A percentile compares a stretch with the other conserved stretches of the same genome.
phyloP scores from a whole-genome alignment of 2,888 invertebrate species.

The Lottia scabra region DNA sequence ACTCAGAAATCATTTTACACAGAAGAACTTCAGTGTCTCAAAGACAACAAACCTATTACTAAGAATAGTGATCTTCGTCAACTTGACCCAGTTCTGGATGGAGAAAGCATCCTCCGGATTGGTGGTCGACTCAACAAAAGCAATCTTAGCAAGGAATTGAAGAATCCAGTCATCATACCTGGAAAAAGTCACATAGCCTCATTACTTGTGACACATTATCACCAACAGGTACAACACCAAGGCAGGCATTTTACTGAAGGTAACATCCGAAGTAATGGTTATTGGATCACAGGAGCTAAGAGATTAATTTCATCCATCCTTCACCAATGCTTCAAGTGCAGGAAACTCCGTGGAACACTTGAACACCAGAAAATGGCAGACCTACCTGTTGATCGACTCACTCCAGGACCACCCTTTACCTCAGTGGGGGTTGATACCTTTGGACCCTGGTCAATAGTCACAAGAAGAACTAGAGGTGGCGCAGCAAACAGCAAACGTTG shows the following conservation, averaged over 20 bases:
- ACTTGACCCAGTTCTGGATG: background rate
- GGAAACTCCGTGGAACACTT: slow-evolving; percentile 22
- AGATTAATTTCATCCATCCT: slow-evolving; percentile 20
- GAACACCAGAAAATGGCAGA: slow-evolving; percentile 32
- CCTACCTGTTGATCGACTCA: slow-evolving; percentile 26
- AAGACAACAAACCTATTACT: background rate
- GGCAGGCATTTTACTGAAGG: too few relatives aligned
- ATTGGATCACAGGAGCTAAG: too few relatives aligned
- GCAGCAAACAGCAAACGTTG: too few relatives aligned
- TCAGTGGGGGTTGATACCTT: slow-evolving; percentile 33
- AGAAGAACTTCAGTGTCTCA: background rate
- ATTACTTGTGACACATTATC: too few relatives aligned
- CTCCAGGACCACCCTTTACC: slow-evolving; percentile 28
- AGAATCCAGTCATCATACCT: too few relatives aligned
- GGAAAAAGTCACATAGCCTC: too few relatives aligned
- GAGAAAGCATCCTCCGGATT: background rate
- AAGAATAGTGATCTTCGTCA: background rate
- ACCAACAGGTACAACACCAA: too few relatives aligned
- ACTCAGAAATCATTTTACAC: background rate
- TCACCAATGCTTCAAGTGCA: slow-evolving; percentile 23
- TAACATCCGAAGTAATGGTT: too few relatives aligned
- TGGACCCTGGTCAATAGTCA: too few relatives aligned
- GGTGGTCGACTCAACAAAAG: background rate
- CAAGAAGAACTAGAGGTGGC: too few relatives aligned
- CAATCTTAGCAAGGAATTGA: background rate